Base-by-base conservation (phyloP, 2,797 vertebrate genomes). In the Phoebastria nigripes region DNA sequence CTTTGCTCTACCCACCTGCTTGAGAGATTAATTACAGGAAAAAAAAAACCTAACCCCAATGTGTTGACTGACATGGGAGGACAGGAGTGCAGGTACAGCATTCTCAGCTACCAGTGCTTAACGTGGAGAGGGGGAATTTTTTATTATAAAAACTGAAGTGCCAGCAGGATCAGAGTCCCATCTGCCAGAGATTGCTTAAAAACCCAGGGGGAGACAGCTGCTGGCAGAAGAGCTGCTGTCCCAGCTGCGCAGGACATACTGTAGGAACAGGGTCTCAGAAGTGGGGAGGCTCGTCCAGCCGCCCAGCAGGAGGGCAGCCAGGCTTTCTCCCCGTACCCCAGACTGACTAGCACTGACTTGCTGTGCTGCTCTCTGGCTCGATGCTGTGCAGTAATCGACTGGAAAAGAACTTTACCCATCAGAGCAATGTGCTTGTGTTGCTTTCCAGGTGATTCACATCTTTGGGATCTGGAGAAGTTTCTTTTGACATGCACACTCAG, bases 311-410 rank as follows among this genome's bases (percentile, higher is more conserved):
- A 56, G 54, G 70, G 72, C 16, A 22, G 56, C 58, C 6, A 3
- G 55, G 25, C 15, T 41, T 22, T 4, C 8, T 44, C 37, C 37
- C 54, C 0, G 0, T 9, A 0, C 13, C 31, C 39, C 42, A 11
- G 19, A 0, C 44, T 3, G 26, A 3, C 5, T 1, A 2, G 18
- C 2, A 6, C 76, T 39, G 42, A 3, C 58, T 35, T 1, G 0
- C 35, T 0, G 4, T 22, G 46, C 79, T 52, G 51, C 63, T 35
- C 12, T 4, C 19, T 1, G 1, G 52, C n/a, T 46, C 2, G 39
- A 3, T 10, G 47, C 59, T 1, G 2, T 24, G 65, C n/a, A 16
- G 26, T 21, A 15, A 35, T 13, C 3, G 10, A 12, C 31, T 20
- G 42, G 69, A 46, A 25, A 4, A n/a, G 56, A 55, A 2, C 47